phyloP scores from a whole-genome alignment of 2,888 invertebrate species.

The Linnaemya vulpina region DNA sequence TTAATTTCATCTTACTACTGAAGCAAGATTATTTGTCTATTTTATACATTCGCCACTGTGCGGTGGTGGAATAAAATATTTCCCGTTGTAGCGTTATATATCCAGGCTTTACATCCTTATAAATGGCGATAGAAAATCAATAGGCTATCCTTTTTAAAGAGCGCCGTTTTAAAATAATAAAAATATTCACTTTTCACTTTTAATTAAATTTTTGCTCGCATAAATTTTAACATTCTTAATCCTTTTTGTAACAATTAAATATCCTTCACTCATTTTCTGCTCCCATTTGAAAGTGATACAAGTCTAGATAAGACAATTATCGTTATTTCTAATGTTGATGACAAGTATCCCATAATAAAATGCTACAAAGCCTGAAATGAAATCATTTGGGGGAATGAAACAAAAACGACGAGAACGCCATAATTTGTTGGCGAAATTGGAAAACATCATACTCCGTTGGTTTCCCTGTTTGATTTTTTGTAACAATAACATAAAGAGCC shows the following conservation, averaged over 20 bases:
- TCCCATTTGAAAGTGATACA: constrained; percentile 44
- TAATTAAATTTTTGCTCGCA: constrained; percentile 9
- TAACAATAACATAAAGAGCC: constrained; percentile 55
- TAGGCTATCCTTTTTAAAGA: no score
- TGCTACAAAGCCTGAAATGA: constrained; percentile 33
- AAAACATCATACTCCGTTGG: constrained; percentile 73
- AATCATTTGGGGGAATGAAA: constrained; percentile 32
- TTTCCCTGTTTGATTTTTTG: constrained; percentile 43
- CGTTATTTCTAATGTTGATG: constrained; percentile 68
- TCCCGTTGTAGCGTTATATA: no score
- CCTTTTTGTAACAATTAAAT: constrained; percentile 15
- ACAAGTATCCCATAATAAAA: constrained; percentile 58
- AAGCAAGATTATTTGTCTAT: no score
- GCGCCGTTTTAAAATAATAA: no score
- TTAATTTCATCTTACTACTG: no score
- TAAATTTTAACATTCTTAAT: constrained; percentile 28
- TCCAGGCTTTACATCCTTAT: no score
- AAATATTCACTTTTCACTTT: background rate
- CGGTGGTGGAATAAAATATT: no score
- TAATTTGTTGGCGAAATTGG: constrained; percentile 76
- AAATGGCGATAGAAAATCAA: no score
- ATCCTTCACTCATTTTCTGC: background rate
- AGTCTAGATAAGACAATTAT: constrained; percentile 63
- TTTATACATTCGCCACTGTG: no score
- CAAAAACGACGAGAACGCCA: constrained; percentile 74